A percentile compares a stretch with the other conserved stretches of the same genome.
These are phyloP conservation scores for Anas bahamensis DNA, from an alignment of 2,797 vertebrate genomes.

Conservation along the genomic window DNA sequence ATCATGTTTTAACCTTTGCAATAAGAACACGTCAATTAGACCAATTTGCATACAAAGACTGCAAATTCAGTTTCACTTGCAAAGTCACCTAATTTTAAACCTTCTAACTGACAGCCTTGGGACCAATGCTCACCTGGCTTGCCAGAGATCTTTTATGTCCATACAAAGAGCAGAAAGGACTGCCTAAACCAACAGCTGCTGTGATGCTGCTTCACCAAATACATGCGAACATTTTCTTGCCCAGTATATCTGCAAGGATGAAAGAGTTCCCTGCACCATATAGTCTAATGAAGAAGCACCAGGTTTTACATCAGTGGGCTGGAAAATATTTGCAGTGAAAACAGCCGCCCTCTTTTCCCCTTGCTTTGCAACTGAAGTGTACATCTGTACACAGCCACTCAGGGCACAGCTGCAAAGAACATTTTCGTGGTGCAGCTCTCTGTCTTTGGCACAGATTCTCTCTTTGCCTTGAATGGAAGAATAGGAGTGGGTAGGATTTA, in stretches of 20 bases:
- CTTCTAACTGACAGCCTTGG: not conserved
- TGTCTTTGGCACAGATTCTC: not conserved
- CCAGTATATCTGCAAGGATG: not conserved
- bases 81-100: not conserved
- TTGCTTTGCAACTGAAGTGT: not conserved
- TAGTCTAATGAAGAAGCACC: not conserved
- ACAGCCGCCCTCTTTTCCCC: not conserved
- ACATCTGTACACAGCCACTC: not conserved
- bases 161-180: not conserved
- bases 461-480: accelerated
- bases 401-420: not conserved
- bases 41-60: not conserved
- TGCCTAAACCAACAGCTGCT: not conserved
- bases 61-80: not conserved
- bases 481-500: not conserved
- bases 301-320: not conserved
- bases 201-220: not conserved
- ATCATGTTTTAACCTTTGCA: accelerated
- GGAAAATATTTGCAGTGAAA: not conserved
- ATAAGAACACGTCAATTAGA: not conserved
- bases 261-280: not conserved
- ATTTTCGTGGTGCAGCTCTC: not conserved
- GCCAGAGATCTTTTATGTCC: not conserved
- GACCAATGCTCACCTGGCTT: not conserved
- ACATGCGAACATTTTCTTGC: accelerated